phyloP scores from a whole-genome alignment of 1,140 invertebrate species.

The Pogonomyrmex californicus region DNA sequence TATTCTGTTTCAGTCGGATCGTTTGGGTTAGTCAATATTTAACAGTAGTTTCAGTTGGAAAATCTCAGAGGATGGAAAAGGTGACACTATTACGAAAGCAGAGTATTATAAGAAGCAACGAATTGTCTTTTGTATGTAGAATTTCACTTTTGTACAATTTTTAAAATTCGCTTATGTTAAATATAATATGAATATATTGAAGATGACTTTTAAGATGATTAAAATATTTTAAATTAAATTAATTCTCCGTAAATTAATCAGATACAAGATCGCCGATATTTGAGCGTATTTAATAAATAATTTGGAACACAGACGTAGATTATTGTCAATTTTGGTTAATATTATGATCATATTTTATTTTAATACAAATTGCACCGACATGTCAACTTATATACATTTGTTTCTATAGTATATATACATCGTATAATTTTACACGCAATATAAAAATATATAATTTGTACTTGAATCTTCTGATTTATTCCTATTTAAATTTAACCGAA shows the following conservation, averaged over 20 bases:
- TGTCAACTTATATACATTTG: not conserved
- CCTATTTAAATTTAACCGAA: not conserved
- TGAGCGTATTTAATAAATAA: not conserved
- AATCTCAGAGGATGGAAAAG: not conserved
- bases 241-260: conserved; percentile 1
- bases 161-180: not conserved
- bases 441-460: not conserved
- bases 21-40: not conserved
- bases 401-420: not conserved
- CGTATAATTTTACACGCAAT: not conserved
- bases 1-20: not conserved
- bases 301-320: not conserved
- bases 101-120: not conserved
- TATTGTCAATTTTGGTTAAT: not conserved
- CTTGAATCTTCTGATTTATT: not conserved
- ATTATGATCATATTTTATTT: not conserved
- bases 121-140: not conserved
- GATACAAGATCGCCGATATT: not conserved
- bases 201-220: not conserved
- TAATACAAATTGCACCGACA: not conserved
- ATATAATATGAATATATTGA: not conserved
- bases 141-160: not conserved
- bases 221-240: conserved; percentile 18
- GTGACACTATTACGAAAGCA: not conserved
- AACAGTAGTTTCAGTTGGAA: not conserved